Base-by-base conservation (phyloP, 2,888 invertebrate species). In the Amiota minor region DNA sequence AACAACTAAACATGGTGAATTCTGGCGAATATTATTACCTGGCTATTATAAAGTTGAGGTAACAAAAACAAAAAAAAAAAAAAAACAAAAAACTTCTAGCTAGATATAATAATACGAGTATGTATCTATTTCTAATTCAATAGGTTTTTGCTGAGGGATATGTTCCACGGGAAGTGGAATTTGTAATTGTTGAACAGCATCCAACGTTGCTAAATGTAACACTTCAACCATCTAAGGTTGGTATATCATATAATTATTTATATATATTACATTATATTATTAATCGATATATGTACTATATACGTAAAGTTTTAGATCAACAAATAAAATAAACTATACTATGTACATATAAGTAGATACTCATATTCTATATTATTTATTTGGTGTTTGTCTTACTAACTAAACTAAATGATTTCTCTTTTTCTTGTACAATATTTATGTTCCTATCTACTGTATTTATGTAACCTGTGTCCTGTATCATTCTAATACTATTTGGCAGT, bases 1-100 rank as follows among this genome's bases (percentile, higher is more conserved):
- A 88, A 95, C 95, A 70, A 96, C 96, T 10, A 94, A 95, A 87
- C 94, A 95, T 88, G 98, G 98, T n/a, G 98, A 98, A 90, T 98
- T 95, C 91, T 98, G 97, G 97, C 93, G 97, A 85, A 93, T 98
- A 75, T 90, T 98, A 23, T 90, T 97, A 75, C 97, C 98, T 1
- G 97, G 97, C 79, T 91, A 92, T 71, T 98, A 98, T 90, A 94
- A 93, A 82, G 90, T 97, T 14, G 94, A 96, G 92, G 97, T 97
- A 89, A 87, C 4, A 46, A 12, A 56, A 70, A 56, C 49, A 18
- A n/a, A n/a, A 53, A 49, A 49, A 49, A 49, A 49, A 49, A n/a
- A n/a, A n/a, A n/a, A n/a, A n/a, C n/a, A n/a, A n/a, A n/a, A n/a
- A n/a, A n/a, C n/a, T n/a, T n/a, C 9, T 18, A 12, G n/a, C n/a